Conservation (phyloP, 2,113 vertebrate species). For the Phaetusa simplex region DNA sequence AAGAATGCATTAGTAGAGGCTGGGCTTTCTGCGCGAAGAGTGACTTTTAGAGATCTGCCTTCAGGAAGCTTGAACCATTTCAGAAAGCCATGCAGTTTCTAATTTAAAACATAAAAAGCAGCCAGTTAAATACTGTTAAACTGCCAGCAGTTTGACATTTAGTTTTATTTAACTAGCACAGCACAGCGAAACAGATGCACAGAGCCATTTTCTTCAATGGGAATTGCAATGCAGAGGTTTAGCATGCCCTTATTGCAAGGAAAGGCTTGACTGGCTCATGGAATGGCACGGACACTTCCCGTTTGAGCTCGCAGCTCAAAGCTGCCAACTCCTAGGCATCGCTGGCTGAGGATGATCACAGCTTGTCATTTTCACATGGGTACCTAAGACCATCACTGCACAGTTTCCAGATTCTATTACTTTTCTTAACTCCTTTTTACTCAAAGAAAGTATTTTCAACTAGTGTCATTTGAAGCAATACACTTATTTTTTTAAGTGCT, state of each 20-base stretch:
- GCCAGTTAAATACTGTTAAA: background rate
- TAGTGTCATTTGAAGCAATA: background rate
- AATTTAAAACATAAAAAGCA: conserved; percentile 29
- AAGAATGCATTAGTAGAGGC: background rate
- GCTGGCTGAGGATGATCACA: background rate
- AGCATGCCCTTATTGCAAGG: background rate
- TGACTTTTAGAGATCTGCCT: conserved; percentile 15
- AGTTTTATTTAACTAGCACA: background rate
- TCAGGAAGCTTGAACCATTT: conserved; percentile 6
- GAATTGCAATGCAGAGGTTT: background rate
- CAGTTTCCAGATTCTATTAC: background rate
- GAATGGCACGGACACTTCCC: background rate
- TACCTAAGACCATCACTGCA: background rate
- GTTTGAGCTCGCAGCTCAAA: background rate
- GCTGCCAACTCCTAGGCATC: background rate
- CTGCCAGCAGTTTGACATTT: conserved; percentile 1
- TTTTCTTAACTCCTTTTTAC: background rate
- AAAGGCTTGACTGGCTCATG: background rate
- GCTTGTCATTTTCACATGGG: background rate
- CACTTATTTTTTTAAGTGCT: background rate
- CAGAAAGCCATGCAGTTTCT: background rate
- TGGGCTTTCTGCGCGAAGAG: background rate
- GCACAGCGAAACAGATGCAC: background rate
- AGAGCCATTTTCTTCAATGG: background rate
- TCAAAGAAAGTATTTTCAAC: background rate